These are phyloP conservation scores for Emys orbicularis DNA, from an alignment of 2,797 vertebrate species.

Conservation along the genomic window DNA sequence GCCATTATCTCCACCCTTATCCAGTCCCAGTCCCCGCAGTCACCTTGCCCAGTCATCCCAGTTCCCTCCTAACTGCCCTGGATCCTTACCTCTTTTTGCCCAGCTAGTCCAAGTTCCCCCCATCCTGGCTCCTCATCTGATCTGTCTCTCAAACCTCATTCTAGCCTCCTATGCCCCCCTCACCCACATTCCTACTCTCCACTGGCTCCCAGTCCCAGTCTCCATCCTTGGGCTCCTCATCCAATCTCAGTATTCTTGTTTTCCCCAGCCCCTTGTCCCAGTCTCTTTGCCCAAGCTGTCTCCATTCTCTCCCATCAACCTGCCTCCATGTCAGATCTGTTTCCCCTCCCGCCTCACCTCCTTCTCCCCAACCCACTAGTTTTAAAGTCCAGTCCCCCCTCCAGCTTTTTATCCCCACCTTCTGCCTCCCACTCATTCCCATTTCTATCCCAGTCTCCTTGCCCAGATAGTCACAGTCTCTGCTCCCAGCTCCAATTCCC, in stretches of 20 bases:
- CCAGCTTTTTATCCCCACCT: not conserved
- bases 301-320: not conserved
- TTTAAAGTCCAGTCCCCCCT: not conserved
- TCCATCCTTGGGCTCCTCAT: not conserved
- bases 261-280: not conserved
- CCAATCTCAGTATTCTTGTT: not conserved
- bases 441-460: not conserved
- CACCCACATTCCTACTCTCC: not conserved
- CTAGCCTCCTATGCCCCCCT: not conserved
- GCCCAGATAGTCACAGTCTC: not conserved
- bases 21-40: not conserved
- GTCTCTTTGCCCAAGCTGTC: not conserved
- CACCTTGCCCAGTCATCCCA: too few relatives aligned
- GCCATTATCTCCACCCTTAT: not conserved
- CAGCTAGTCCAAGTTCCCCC: not conserved
- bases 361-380: not conserved
- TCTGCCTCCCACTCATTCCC: not conserved
- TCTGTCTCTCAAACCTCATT: not conserved
- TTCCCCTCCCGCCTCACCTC: not conserved
- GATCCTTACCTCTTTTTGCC: not conserved
- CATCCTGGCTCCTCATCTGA: not conserved
- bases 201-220: not conserved
- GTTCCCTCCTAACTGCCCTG: not conserved
- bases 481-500: not conserved
- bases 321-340: not conserved